Percentiles rank a stretch among this genome's conserved stretches.
Conservation (phyloP, 2,113 vertebrate genomes). For the Dipodomys stephensi region DNA sequence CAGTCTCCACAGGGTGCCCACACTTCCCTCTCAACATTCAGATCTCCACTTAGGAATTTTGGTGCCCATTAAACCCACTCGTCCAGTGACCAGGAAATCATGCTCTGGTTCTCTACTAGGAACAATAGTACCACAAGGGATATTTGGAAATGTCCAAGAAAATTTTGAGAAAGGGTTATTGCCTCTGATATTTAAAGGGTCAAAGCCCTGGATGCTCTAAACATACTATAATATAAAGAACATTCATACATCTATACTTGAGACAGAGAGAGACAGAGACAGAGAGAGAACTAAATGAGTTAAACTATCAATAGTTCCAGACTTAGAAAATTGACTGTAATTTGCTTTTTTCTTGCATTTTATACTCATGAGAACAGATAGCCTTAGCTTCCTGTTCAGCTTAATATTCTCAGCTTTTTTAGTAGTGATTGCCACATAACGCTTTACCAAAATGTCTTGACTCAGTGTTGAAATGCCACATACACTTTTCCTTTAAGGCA, state of each 20-base stretch:
- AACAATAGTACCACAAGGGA: neutral
- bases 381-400: accelerated
- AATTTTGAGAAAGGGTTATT: neutral
- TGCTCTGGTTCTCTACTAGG: neutral
- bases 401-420: neutral
- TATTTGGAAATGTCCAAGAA: neutral
- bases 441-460: slow-evolving; percentile 11
- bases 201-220: neutral
- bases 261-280: neutral
- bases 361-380: neutral
- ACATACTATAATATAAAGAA: neutral
- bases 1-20: neutral
- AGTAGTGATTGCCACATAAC: neutral
- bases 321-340: neutral
- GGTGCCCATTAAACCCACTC: neutral
- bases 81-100: neutral
- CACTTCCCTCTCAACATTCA: neutral
- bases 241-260: neutral
- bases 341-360: neutral
- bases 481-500: slow-evolving; percentile 9
- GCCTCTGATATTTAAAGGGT: neutral
- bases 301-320: neutral
- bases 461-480: neutral
- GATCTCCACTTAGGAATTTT: neutral
- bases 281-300: neutral